These are phyloP conservation scores for Actenoides hombroni DNA, from an alignment of 2,113 vertebrate species.

Conservation along the genomic window DNA sequence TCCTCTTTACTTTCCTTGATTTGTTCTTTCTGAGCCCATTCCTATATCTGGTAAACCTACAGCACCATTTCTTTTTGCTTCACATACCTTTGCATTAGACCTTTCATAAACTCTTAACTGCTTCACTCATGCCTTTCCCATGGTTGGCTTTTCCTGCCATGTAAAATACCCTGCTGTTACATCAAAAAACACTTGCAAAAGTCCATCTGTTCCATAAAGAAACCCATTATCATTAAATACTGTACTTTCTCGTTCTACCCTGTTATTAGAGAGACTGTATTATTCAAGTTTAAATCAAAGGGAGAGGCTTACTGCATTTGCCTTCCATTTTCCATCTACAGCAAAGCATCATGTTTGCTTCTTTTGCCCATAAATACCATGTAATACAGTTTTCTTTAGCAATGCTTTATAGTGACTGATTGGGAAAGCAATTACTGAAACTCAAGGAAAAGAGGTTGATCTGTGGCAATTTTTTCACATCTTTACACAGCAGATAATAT, in stretches of 20 bases:
- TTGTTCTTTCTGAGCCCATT: not conserved
- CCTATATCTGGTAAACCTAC: not conserved
- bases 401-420: not conserved
- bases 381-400: not conserved
- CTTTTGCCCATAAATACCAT: not conserved
- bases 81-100: not conserved
- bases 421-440: slow-evolving; percentile 13
- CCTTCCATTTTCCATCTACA: not conserved
- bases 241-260: not conserved
- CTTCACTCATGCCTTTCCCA: not conserved
- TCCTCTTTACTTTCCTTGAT: not conserved
- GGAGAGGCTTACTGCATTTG: not conserved
- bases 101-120: not conserved
- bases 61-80: not conserved
- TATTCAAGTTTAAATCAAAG: not conserved
- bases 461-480: slow-evolving; percentile 29
- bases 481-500: slow-evolving; percentile 24
- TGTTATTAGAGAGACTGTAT: not conserved
- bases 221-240: not conserved
- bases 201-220: not conserved
- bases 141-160: not conserved
- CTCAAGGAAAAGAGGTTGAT: not conserved
- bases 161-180: not conserved
- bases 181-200: not conserved
- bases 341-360: not conserved